These are phyloP conservation scores for Mesocentrotus franciscanus DNA, from an alignment of 53 echinoderm and acorn worm genomes.

Conservation along the genomic window DNA sequence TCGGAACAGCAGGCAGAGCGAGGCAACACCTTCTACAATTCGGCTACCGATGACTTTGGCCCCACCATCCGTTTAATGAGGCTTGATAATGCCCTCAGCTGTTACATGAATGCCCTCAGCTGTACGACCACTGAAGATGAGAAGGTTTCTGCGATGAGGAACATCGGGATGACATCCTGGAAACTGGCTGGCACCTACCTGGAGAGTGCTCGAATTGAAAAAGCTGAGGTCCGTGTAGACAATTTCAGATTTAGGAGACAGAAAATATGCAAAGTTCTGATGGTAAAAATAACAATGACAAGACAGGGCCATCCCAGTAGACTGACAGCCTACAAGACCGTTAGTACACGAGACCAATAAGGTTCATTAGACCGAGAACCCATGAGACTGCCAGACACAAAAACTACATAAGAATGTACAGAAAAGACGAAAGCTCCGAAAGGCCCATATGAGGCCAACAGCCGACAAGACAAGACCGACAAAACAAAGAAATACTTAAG, in stretches of 20 bases:
- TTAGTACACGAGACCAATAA: too few species aligned
- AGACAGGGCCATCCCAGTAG: too few species aligned
- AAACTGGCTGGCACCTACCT: constrained; percentile 20
- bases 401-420: too few species aligned
- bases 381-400: too few species aligned
- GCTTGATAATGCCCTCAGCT: constrained; percentile 25
- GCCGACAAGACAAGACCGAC: rapidly evolving
- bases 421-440: too few species aligned
- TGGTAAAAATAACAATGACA: too few species aligned
- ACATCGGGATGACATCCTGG: constrained; percentile 65
- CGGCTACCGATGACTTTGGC: constrained; percentile 11
- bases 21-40: constrained; percentile 55
- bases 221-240: not conserved
- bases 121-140: constrained; percentile 19
- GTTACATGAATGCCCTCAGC: constrained; percentile 47
- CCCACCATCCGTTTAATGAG: not conserved
- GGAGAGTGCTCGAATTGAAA: not conserved
- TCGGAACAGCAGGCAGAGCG: constrained; percentile 13
- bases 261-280: not conserved
- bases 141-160: constrained; percentile 45
- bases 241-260: not conserved
- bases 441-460: too few species aligned
- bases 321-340: rapidly evolving
- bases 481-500: rapidly evolving
- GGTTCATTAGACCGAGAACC: too few species aligned